Conservation (phyloP, 1,140 invertebrate genomes). For the Leptopilina clavipes region DNA sequence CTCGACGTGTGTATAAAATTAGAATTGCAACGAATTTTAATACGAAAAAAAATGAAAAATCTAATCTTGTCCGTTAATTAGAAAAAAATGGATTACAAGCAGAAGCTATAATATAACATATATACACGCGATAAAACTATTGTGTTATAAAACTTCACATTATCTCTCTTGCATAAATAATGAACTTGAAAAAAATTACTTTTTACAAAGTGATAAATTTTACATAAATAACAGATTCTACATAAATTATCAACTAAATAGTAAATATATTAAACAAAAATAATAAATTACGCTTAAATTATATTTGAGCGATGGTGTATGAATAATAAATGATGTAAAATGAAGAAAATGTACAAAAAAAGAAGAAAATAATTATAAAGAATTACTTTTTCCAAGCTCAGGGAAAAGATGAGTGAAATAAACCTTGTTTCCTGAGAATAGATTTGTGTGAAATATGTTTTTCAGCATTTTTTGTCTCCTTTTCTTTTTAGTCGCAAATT, state of each 20-base stretch:
- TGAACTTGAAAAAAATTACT: no score
- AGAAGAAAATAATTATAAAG: background rate
- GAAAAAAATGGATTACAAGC: no score
- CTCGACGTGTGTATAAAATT: background rate
- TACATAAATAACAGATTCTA: no score
- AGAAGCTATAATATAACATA: background rate
- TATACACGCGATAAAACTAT: background rate
- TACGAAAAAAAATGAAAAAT: background rate
- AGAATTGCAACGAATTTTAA: conserved; percentile 8
- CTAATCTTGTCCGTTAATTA: background rate
- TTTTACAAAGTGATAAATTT: no score
- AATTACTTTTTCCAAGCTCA: background rate
- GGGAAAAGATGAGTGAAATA: background rate
- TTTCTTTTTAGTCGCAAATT: background rate
- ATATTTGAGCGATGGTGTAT: no score
- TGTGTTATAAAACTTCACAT: no score
- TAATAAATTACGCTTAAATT: no score
- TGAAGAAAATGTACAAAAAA: no score
- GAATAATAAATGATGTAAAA: no score
- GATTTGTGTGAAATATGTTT: background rate
- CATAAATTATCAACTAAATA: no score
- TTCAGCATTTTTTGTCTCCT: background rate
- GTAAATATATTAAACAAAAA: no score
- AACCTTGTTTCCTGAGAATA: background rate
- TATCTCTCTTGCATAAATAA: no score